phyloP scores from a whole-genome alignment of 2,888 invertebrate genomes.

The Stramonita haemastoma region DNA sequence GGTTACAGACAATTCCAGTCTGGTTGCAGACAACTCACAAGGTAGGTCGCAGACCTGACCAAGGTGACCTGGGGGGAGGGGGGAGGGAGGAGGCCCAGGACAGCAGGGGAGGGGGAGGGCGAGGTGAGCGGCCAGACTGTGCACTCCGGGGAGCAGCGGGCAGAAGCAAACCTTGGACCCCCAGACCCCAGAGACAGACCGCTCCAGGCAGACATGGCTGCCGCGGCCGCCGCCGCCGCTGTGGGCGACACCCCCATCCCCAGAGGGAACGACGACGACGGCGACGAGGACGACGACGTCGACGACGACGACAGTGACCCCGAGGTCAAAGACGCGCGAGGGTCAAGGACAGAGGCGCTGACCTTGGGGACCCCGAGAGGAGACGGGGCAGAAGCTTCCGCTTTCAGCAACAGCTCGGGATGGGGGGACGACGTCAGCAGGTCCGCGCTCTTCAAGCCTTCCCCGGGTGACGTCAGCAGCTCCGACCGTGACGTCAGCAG shows the following conservation, averaged over 20 bases:
- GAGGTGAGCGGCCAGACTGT: conserved; percentile 31
- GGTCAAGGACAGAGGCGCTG: neutral
- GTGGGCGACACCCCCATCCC: conserved; percentile 35
- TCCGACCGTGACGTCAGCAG: conserved; percentile 29
- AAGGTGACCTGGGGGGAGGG: conserved; percentile 27
- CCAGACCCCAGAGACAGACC: conserved; percentile 1
- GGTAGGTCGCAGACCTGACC: too few species aligned
- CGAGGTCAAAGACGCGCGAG: neutral
- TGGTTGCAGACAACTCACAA: neutral
- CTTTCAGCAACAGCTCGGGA: neutral
- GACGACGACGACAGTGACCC: conserved; percentile 32
- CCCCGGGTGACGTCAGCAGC: conserved; percentile 20
- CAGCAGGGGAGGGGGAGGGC: neutral
- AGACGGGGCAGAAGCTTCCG: conserved; percentile 24
- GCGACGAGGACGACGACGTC: neutral
- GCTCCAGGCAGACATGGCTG: neutral
- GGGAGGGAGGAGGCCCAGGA: neutral
- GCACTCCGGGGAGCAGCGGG: conserved; percentile 25
- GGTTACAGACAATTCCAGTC: neutral
- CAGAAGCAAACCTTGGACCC: conserved; percentile 21
- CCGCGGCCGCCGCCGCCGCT: too few species aligned
- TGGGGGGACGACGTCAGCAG: conserved; percentile 25
- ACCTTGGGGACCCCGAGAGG: conserved; percentile 2
- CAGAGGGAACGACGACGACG: conserved; percentile 32
- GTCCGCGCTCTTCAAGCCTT: conserved; percentile 13